Conservation (phyloP, 1,140 invertebrate species). For the Drosophila bifasciata region DNA sequence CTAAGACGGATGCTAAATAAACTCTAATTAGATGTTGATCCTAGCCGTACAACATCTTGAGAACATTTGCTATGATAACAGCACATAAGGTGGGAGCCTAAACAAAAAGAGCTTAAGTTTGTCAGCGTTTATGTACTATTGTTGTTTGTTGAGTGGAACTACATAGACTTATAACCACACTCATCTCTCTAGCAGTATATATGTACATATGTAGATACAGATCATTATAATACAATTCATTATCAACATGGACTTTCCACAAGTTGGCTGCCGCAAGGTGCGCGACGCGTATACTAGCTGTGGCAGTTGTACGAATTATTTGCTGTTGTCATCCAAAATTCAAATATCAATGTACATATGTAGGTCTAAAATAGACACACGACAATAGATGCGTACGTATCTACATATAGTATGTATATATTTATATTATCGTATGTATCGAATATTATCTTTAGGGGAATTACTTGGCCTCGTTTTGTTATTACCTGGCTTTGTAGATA, state of each 20-base stretch:
- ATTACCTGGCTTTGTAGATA: conserved; percentile 33
- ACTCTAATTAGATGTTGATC: no score
- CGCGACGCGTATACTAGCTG: no score
- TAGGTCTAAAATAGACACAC: conserved; percentile 31
- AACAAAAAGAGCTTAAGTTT: conserved; percentile 2
- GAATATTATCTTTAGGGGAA: conserved; percentile 22
- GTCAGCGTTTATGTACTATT: background rate
- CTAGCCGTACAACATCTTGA: background rate
- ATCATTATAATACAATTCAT: conserved; percentile 7
- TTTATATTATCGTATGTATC: conserved; percentile 45
- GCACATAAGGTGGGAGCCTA: background rate
- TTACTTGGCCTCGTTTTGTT: conserved; percentile 2
- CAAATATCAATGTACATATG: background rate
- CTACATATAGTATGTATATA: no score
- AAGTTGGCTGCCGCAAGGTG: no score
- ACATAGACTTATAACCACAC: no score
- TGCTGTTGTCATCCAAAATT: no score
- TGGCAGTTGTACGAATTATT: no score
- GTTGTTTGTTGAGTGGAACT: conserved; percentile 1
- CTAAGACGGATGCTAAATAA: no score
- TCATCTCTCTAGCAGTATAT: no score
- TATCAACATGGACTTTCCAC: no score
- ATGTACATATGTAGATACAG: no score
- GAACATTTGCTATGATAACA: background rate
- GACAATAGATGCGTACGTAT: conserved; percentile 33